phyloP scores from a whole-genome alignment of 2,888 invertebrate species.

The Creontiades dilutus region DNA sequence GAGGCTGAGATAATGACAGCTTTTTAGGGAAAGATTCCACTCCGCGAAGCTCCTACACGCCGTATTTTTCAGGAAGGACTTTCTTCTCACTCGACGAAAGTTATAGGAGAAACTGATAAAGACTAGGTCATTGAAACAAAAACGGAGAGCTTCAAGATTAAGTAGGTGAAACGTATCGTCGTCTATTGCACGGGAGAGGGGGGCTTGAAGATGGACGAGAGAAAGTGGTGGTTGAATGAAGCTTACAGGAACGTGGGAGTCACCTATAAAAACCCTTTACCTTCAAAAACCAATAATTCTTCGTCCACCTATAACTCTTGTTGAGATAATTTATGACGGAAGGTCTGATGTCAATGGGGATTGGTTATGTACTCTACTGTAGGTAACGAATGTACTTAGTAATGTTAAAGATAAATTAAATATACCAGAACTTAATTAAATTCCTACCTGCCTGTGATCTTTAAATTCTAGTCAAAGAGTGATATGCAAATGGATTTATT shows the following conservation, averaged over 20 bases:
- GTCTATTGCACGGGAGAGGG: neutral
- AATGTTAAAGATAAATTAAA: too few relatives aligned
- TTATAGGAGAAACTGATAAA: neutral
- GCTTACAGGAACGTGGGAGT: neutral
- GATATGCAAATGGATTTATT: too few relatives aligned
- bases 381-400: too few relatives aligned
- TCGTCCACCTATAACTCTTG: too few relatives aligned
- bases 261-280: too few relatives aligned
- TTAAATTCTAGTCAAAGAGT: too few relatives aligned
- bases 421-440: too few relatives aligned
- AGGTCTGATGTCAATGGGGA: too few relatives aligned
- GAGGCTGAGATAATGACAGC: neutral
- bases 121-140: conserved; percentile 29
- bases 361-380: too few relatives aligned
- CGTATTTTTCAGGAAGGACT: neutral
- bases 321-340: too few relatives aligned
- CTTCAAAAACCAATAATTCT: too few relatives aligned
- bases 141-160: conserved; percentile 1
- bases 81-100: neutral
- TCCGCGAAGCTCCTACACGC: neutral
- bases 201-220: neutral
- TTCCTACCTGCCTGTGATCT: too few relatives aligned
- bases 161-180: conserved; percentile 28
- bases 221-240: conserved; percentile 24
- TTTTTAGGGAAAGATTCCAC: neutral